Base-by-base conservation (phyloP, 1,140 invertebrate genomes). In the Bombyx mandarina region DNA sequence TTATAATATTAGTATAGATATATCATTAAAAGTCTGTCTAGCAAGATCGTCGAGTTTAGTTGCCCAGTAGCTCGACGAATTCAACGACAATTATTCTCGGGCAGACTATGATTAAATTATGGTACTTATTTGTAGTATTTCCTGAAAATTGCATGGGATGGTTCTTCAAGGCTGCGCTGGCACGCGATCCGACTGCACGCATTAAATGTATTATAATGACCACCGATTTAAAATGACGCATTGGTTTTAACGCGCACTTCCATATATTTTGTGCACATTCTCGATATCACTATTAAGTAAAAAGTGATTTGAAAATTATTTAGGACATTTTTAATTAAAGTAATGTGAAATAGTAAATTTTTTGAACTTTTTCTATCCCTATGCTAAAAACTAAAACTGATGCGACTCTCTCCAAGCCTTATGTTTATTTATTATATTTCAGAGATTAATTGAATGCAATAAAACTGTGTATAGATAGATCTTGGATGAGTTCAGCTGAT, bases 91-190 rank as follows among this genome's bases (percentile, higher is more conserved):
- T 85, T 85, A 85, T 68, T 68, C 71, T 63, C 71, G 67, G 77
- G 72, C 82, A 85, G 80, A 77, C 69, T 82, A 82, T 85, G 79
- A 86, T 86, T 85, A 86, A 84, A 85, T 82, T 85, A 82, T 86
- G 75, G 76, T 79, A 82, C 75, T 86, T 83, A 82, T 71, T 70
- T 71, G 57, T 74, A 85, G 77, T 87, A 77, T 85, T 87, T 85
- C 83, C 82, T 85, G 83, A 83, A 87, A 85, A 85, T 87, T 82
- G 84, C 78, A 84, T 82, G 78, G 77, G 83, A 87, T 87, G 83
- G 67, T 75, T 83, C 80, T 77, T 63, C 80, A 86, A 86, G 83
- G 83, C 71, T 85, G 80, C 63, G 53, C 52, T 56, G 73, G 74
- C 83, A 87, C 83, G 83, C 83, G 77, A 86, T 81, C 68, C 60